Evolutionary conservation across 2,888 invertebrate genomes (phyloP).

Genomic region (Cinara cedri): DNA sequence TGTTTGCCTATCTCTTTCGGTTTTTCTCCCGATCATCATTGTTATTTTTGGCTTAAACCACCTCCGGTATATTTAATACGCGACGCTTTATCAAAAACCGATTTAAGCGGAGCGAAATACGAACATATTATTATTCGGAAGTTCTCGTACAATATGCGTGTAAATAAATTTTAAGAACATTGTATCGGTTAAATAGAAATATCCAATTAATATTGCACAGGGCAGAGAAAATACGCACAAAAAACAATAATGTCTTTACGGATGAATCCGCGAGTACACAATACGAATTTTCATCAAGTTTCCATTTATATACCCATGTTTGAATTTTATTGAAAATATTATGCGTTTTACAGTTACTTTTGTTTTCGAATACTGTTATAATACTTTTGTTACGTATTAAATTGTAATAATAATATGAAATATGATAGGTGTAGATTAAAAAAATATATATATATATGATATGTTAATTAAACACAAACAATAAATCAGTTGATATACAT

Average conservation of each 20-base stretch:
- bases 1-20: slow-evolving; percentile 38
- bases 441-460: neutral
- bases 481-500: slow-evolving; percentile 18
- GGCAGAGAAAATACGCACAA: no score
- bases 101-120: neutral
- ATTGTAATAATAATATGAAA: no score
- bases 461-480: neutral
- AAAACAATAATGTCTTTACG: neutral
- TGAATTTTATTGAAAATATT: no score
- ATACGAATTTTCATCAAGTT: no score
- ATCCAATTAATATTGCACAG: no score
- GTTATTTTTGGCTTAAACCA: slow-evolving; percentile 33
- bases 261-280: no score
- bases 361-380: neutral
- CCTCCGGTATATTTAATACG: neutral
- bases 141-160: no score
- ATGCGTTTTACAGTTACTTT: no score
- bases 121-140: neutral
- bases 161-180: no score
- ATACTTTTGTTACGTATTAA: neutral
- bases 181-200: no score
- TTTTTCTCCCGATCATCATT: slow-evolving; percentile 35
- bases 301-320: no score
- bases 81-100: slow-evolving; percentile 16
- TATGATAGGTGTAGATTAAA: neutral